phyloP scores from a whole-genome alignment of 2,113 vertebrate genomes.

The Apaloderma vittatum region DNA sequence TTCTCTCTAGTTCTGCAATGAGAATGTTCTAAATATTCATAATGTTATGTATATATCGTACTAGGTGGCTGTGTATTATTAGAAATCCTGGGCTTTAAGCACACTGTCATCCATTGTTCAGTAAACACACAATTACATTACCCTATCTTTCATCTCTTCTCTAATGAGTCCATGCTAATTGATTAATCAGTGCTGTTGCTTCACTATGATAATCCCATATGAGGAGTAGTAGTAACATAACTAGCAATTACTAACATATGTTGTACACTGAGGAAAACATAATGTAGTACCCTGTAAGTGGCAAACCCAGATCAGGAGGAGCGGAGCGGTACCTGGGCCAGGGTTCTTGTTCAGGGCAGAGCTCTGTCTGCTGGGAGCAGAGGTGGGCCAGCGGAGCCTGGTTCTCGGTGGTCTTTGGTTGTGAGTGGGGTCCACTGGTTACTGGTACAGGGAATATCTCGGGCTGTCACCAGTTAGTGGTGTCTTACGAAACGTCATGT shows the following conservation, averaged over 20 bases:
- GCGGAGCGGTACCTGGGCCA: fast-evolving
- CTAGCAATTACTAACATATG: conserved; percentile 21
- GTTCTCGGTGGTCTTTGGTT: neutral
- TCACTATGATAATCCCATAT: conserved; percentile 37
- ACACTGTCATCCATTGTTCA: conserved; percentile 58
- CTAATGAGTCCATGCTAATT: conserved; percentile 71
- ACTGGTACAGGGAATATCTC: neutral
- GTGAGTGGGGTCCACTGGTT: too few species aligned
- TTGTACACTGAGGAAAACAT: neutral
- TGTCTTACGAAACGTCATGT: neutral
- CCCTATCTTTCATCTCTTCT: conserved; percentile 41
- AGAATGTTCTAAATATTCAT: conserved; percentile 42
- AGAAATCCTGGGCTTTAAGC: conserved; percentile 40
- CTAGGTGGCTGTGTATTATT: conserved; percentile 16
- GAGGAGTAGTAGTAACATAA: conserved; percentile 20
- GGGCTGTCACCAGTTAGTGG: fast-evolving
- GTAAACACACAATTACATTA: conserved; percentile 70
- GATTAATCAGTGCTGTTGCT: conserved; percentile 69
- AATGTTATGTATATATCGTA: conserved; percentile 7
- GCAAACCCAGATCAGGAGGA: neutral
- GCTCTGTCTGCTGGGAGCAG: neutral
- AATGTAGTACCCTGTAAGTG: neutral
- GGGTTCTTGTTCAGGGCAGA: fast-evolving
- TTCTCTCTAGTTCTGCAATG: neutral
- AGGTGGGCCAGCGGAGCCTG: neutral